Percentiles rank a stretch among this genome's conserved stretches.
phyloP scores from a whole-genome alignment of 2,113 vertebrate species.

The Camelus bactrianus region DNA sequence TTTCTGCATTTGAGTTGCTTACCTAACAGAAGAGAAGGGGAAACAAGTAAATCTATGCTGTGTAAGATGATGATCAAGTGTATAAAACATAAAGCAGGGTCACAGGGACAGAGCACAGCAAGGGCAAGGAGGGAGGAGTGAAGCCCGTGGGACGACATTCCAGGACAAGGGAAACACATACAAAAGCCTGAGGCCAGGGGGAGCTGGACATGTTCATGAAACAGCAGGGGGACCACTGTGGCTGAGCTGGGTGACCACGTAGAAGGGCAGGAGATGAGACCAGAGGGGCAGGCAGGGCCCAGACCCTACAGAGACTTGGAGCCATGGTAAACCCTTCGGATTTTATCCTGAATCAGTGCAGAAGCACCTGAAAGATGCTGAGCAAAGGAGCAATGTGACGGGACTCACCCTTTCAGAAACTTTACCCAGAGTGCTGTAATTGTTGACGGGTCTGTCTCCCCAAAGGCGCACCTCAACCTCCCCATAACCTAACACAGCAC shows the following conservation, averaged over 20 bases:
- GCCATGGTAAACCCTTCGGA: neutral
- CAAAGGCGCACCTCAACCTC: neutral
- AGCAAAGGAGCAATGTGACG: neutral
- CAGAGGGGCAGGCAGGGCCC: neutral
- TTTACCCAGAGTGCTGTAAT: accelerated
- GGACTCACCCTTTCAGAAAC: neutral
- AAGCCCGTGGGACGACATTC: neutral
- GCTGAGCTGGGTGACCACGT: neutral
- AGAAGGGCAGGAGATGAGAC: neutral
- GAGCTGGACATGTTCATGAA: neutral
- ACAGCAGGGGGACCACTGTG: neutral
- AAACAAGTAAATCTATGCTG: neutral
- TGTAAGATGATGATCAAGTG: neutral
- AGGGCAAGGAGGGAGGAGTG: neutral
- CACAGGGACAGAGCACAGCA: neutral
- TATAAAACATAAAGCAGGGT: neutral
- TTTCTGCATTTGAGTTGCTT: neutral
- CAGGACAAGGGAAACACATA: neutral
- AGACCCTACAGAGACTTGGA: neutral
- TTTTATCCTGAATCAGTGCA: neutral
- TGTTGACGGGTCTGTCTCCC: neutral
- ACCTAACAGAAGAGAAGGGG: neutral
- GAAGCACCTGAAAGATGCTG: neutral
- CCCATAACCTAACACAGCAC: neutral
- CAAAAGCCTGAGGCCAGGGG: neutral